Conservation (phyloP, 1,140 invertebrate genomes). For the Goniozus legneri region DNA sequence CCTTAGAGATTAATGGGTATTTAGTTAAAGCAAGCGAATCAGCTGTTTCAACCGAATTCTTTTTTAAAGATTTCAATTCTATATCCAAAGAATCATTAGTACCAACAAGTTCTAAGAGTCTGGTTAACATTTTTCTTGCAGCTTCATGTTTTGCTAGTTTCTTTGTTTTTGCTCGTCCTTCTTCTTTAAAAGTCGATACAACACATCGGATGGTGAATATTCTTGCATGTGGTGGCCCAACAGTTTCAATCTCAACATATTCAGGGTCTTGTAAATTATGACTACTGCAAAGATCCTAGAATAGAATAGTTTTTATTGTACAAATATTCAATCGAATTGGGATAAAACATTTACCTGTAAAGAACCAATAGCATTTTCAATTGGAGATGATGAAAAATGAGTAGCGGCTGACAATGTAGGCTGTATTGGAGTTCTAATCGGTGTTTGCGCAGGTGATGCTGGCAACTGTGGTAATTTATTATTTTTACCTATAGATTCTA, state of each 20-base stretch:
- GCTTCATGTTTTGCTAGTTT: slow-evolving; percentile 59
- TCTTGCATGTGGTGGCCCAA: slow-evolving; percentile 70
- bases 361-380: slow-evolving; percentile 44
- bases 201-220: slow-evolving; percentile 66
- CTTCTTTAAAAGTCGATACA: slow-evolving; percentile 59
- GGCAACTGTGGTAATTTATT: slow-evolving; percentile 46
- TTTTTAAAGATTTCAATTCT: neutral
- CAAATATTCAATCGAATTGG: neutral
- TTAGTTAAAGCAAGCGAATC: slow-evolving; percentile 15
- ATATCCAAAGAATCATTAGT: neutral
- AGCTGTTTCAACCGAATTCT: neutral
- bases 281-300: slow-evolving; percentile 60
- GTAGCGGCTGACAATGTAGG: slow-evolving; percentile 15
- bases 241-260: slow-evolving; percentile 63
- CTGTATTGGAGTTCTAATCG: slow-evolving; percentile 26
- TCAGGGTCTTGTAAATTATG: slow-evolving; percentile 62
- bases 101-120: slow-evolving; percentile 32
- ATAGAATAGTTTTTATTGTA: slow-evolving; percentile 11
- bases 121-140: slow-evolving; percentile 55
- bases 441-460: slow-evolving; percentile 34
- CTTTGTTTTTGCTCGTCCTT: slow-evolving; percentile 54
- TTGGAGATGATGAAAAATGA: slow-evolving; percentile 25
- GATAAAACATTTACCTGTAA: slow-evolving; percentile 32
- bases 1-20: slow-evolving; percentile 25
- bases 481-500: slow-evolving; percentile 48